These are phyloP conservation scores for Leptodirus hochenwartii DNA, from an alignment of 2,888 invertebrate species.

Conservation along the genomic window DNA sequence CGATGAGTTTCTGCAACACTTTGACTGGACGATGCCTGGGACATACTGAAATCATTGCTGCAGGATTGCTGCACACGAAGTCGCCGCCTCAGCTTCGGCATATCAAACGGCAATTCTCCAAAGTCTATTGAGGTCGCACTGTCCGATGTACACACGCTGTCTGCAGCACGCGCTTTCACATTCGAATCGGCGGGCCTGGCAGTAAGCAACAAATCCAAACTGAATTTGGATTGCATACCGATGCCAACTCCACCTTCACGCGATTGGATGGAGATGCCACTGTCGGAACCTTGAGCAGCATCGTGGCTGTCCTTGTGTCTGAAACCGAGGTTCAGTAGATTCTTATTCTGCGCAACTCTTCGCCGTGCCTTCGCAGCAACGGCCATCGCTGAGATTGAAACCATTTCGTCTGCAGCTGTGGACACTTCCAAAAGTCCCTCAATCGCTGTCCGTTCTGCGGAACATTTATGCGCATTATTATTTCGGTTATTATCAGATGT, in stretches of 20 bases:
- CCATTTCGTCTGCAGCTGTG: slow-evolving; percentile 27
- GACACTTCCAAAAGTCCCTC: too few relatives aligned
- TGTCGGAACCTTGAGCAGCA: slow-evolving; percentile 75
- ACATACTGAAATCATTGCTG: slow-evolving; percentile 55
- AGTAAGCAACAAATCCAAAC: slow-evolving; percentile 49
- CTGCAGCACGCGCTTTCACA: too few relatives aligned
- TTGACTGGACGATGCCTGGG: slow-evolving; percentile 67
- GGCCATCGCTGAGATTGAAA: too few relatives aligned
- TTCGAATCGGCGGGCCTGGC: slow-evolving; percentile 41
- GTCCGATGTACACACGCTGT: slow-evolving; percentile 43
- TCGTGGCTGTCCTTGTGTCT: slow-evolving; percentile 45
- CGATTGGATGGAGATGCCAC: slow-evolving; percentile 75
- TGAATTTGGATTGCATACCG: slow-evolving; percentile 44
- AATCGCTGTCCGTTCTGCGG: too few relatives aligned
- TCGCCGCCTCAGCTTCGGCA: slow-evolving; percentile 71
- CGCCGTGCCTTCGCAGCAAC: slow-evolving; percentile 37
- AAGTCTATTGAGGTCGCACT: slow-evolving; percentile 60
- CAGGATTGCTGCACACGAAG: slow-evolving; percentile 42
- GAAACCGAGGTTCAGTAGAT: slow-evolving; percentile 47
- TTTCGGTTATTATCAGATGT: slow-evolving; percentile 65
- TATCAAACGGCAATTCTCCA: slow-evolving; percentile 72
- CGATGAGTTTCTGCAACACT: slow-evolving; percentile 43
- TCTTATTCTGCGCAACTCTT: slow-evolving; percentile 57
- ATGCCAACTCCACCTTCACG: too few relatives aligned
- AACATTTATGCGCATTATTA: slow-evolving; percentile 59